Conservation (phyloP, 2,113 vertebrate species). For the Cnemophilus loriae region DNA sequence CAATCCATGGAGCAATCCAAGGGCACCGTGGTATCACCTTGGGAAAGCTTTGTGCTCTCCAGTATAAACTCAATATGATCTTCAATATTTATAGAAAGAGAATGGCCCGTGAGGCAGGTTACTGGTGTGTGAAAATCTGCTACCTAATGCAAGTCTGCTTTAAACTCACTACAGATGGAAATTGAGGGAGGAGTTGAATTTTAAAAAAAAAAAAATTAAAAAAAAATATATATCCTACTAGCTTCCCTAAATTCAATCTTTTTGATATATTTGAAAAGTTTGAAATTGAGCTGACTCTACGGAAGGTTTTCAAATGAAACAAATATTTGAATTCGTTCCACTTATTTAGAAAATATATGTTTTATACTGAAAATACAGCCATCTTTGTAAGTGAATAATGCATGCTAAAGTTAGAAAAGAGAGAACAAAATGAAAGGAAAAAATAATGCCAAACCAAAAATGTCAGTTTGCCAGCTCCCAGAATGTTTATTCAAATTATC, state of each 20-base stretch:
- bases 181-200: background rate
- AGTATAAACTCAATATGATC: background rate
- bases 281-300: background rate
- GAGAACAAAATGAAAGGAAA: background rate
- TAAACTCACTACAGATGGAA: background rate
- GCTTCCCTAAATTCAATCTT: background rate
- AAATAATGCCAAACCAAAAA: background rate
- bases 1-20: no score
- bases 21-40: no score
- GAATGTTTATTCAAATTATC: background rate
- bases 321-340: background rate
- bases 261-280: background rate
- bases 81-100: background rate
- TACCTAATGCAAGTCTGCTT: background rate
- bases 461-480: background rate
- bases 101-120: background rate
- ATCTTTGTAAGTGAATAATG: background rate
- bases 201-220: no score
- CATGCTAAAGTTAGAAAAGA: background rate
- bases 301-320: background rate
- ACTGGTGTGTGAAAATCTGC: background rate
- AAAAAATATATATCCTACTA: background rate
- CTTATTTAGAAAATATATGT: background rate
- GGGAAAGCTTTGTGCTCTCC: background rate
- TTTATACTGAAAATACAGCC: background rate